A percentile compares a stretch with the other conserved stretches of the same genome.
phyloP scores from a whole-genome alignment of 2,888 invertebrate genomes.

The Homarus gammarus region DNA sequence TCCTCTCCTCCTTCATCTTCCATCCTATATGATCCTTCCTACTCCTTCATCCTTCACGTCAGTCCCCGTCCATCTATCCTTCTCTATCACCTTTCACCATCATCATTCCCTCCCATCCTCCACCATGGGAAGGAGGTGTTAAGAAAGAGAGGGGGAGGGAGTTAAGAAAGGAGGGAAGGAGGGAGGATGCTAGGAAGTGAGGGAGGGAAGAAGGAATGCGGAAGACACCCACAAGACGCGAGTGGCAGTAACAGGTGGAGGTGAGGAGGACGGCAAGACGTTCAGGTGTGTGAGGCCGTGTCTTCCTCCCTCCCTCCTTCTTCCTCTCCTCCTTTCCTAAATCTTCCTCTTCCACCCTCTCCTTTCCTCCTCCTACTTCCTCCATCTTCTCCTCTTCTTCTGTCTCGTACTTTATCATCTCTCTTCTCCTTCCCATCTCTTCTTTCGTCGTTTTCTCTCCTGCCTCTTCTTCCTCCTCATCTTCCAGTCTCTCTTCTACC shows the following conservation, averaged over 20 bases:
- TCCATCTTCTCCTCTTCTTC: neutral
- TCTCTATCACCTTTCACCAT: too few relatives aligned
- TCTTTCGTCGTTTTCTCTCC: too few relatives aligned
- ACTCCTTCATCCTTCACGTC: too few relatives aligned
- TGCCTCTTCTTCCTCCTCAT: too few relatives aligned
- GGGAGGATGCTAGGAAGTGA: neutral
- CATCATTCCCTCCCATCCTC: too few relatives aligned
- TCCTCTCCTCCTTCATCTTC: too few relatives aligned
- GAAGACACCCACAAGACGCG: neutral
- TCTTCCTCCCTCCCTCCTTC: neutral
- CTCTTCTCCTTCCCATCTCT: too few relatives aligned
- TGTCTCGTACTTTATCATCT: too few relatives aligned
- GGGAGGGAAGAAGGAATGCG: neutral
- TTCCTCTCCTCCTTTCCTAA: neutral
- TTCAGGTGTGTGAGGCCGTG: too few relatives aligned
- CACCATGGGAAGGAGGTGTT: neutral
- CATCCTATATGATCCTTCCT: too few relatives aligned
- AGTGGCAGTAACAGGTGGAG: neutral
- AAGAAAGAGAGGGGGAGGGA: neutral
- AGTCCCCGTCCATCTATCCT: too few relatives aligned
- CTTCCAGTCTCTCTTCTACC: too few relatives aligned
- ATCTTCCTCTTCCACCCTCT: neutral
- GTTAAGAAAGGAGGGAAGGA: neutral
- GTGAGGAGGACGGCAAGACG: neutral
- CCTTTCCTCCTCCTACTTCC: neutral